Evolutionary conservation across 2,113 vertebrate species (phyloP), one percentile per base, ranked within the genome.

Genomic region (Neolamprologus cancellatus): DNA sequence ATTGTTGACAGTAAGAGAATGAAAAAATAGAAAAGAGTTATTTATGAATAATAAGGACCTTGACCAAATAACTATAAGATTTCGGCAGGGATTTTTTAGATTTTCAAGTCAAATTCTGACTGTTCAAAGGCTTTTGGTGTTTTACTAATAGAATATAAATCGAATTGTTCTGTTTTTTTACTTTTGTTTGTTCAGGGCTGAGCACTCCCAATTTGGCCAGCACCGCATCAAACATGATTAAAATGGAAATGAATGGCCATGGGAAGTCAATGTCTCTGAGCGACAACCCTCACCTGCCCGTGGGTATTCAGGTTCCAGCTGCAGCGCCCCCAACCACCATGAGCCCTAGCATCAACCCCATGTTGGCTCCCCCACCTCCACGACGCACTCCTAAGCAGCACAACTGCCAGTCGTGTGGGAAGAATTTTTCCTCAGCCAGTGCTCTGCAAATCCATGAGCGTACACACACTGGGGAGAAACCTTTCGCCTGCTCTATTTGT

Each of bases 381-480:
- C 97, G 99, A 86, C 98, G 99, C 93, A 98, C 98, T 54, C 98
- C 99, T 87, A 99, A 99, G 97, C 99, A 99, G 95, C 99, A 99
- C 97, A 99, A 99, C 97, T 99, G 99, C 96, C 98, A 99, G 83
- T 98, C 97, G 0, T 99, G 98, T 34, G 99, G 98, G 93, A 99
- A 99, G 96, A 99, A 98, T 95, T 99, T 99, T 94, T 99, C 99
- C 78, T 99, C 99, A 23, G 98, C 99, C 95, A 99, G 98, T 81
- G 99, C 99, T 90, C 97, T 99, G 95, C 98, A 99, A 96, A 99
- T 99, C 95, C 99, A 99, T 8, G 99, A 99, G 92, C 98, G 99
- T 92, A 99, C 99, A 80, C 99, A 99, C 96, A 99, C 99, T 0
- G 99, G 99, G 93, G 99, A 99, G 96, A 99, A 99, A 95, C 99